Conservation (phyloP, 2,888 invertebrate species). For the Nomada flava region DNA sequence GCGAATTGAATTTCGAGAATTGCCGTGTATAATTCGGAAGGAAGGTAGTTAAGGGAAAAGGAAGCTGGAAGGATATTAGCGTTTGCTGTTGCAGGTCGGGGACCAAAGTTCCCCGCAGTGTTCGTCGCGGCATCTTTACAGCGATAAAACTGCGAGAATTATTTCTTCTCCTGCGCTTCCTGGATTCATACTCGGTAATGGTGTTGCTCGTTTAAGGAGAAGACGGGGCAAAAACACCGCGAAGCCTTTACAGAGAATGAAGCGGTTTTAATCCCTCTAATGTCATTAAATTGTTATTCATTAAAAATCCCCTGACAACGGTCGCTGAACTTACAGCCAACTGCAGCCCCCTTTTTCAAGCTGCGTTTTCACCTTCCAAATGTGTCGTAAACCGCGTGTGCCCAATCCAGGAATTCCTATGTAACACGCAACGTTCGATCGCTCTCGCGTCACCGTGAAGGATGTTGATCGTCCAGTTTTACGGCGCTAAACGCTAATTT, state of each 20-base stretch:
- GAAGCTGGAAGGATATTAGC: conserved; percentile 10
- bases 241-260: background rate
- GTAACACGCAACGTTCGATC: conserved; percentile 29
- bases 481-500: conserved; percentile 45
- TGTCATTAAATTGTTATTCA: too few species aligned
- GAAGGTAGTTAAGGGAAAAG: background rate
- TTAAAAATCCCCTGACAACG: background rate
- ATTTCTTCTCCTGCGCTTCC: conserved; percentile 17
- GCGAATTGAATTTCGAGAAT: conserved; percentile 11
- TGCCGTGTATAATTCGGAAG: background rate
- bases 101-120: background rate
- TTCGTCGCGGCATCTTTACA: conserved; percentile 6
- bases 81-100: background rate
- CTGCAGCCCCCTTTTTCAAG: background rate
- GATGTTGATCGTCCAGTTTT: conserved; percentile 32
- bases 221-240: background rate
- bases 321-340: background rate
- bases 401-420: conserved; percentile 27
- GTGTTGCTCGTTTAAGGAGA: conserved; percentile 12
- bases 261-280: too few species aligned
- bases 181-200: conserved; percentile 1
- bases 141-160: conserved; percentile 17
- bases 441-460: conserved; percentile 5
- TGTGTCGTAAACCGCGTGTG: background rate
- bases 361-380: conserved; percentile 12